Base-by-base conservation (phyloP, 2,888 invertebrate genomes). In the Drosophila demipolita region DNA sequence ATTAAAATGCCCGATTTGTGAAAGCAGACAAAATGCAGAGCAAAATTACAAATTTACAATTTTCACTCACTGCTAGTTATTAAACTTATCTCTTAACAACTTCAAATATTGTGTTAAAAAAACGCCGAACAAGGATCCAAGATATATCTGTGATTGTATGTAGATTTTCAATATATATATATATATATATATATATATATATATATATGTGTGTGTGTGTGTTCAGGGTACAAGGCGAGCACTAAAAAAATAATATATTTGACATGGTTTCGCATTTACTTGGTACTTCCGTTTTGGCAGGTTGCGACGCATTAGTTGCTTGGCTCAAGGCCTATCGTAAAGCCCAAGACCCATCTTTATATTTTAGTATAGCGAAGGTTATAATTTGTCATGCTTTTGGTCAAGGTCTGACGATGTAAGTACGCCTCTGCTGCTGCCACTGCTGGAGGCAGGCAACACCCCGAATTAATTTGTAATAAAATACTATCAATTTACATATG, bases 201-300 rank as follows among this genome's bases (percentile, higher is more conserved):
- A 26, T 26, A 26, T 26, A 26, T 26, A 26, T n/a, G n/a, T n/a
- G n/a, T n/a, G n/a, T n/a, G n/a, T n/a, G n/a, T n/a, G n/a, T n/a
- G 26, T 29, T 4, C 12, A n/a, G 12, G 4, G 8, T 11, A 12
- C 23, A 23, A 11, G 20, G n/a, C 29, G 20, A 15, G 11, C 9
- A 26, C 17, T 23, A 29, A 29, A 29, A 29, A 23, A 65, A 52
- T 38, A 52, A 52, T 35, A 59, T 60, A 67, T 55, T 49, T 55
- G 45, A 62, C 45, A 53, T 73, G 74, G 68, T 82, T 84, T 71
- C 71, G 42, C 73, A 67, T 83, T 83, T 78, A 55, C 83, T 72
- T 71, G 53, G 68, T 36, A 63, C 63, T 78, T 88, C 81, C 84
- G 72, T 80, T 84, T 89, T 89, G 83, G 87, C 87, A 80, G 52